A percentile compares a stretch with the other conserved stretches of the same genome.
phyloP scores from a whole-genome alignment of 37 sponge, comb jelly and placozoan genomes.

The Dysidea cf. avara region DNA sequence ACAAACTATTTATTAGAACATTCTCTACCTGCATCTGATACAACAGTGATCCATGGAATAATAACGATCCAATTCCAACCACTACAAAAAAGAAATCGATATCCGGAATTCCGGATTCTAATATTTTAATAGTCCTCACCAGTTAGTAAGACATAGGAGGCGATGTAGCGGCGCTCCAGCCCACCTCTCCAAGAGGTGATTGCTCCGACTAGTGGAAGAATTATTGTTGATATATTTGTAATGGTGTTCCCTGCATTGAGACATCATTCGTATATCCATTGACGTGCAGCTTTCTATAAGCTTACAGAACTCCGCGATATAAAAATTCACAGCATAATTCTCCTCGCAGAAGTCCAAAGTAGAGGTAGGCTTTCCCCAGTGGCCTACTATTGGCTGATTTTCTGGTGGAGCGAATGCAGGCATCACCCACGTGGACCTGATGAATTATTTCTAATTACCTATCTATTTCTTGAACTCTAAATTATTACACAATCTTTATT shows the following conservation, averaged over 20 bases:
- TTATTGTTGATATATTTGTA: slow-evolving; percentile 58
- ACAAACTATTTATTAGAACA: too few relatives aligned
- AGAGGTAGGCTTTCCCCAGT: slow-evolving; percentile 80
- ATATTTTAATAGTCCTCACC: too few relatives aligned
- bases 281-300: too few relatives aligned
- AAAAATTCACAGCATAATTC: slow-evolving; percentile 56
- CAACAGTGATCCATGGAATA: slow-evolving; percentile 73
- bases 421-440: too few relatives aligned
- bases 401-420: slow-evolving; percentile 67
- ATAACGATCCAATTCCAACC: slow-evolving; percentile 74
- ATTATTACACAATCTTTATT: too few relatives aligned
- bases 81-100: slow-evolving; percentile 1
- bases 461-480: too few relatives aligned
- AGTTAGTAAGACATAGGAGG: slow-evolving; percentile 30
- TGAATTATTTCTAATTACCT: too few relatives aligned
- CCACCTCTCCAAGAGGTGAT: slow-evolving; percentile 17
- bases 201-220: slow-evolving; percentile 54
- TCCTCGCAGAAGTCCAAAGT: slow-evolving; percentile 93
- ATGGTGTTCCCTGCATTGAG: slow-evolving; percentile 78
- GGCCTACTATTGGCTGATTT: slow-evolving; percentile 23
- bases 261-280: too few relatives aligned
- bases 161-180: slow-evolving; percentile 48
- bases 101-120: too few relatives aligned
- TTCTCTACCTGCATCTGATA: slow-evolving; percentile 70
- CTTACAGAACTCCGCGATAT: slow-evolving; percentile 83